Percentiles rank a stretch among this genome's conserved stretches.
phyloP scores from a whole-genome alignment of 2,888 invertebrate species.

The Parascotia fuliginaria region DNA sequence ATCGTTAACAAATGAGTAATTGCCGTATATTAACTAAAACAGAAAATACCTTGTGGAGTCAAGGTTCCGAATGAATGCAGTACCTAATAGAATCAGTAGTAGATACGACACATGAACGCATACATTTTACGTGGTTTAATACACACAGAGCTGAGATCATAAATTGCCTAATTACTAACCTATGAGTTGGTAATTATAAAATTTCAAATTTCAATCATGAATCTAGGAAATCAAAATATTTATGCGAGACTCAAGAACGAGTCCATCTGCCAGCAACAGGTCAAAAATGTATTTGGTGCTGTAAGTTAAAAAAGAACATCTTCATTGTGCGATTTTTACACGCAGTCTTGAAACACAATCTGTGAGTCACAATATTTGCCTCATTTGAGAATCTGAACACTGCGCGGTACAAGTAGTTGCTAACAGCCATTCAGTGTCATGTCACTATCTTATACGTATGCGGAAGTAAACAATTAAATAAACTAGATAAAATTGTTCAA shows the following conservation, averaged over 20 bases:
- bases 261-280: no score
- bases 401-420: no score
- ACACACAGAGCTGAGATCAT: not conserved
- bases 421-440: no score
- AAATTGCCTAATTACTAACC: constrained; percentile 6
- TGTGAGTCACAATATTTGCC: no score
- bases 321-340: no score
- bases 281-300: no score
- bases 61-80: not conserved
- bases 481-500: constrained; percentile 38
- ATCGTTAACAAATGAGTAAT: not conserved
- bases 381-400: no score
- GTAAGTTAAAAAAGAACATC: no score
- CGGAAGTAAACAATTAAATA: constrained; percentile 37
- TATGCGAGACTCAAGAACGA: no score
- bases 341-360: no score
- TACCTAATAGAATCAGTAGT: not conserved
- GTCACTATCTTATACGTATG: constrained; percentile 20
- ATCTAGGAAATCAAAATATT: no score
- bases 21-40: not conserved
- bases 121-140: not conserved
- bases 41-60: not conserved
- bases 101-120: not conserved
- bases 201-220: no score
- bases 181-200: not conserved